A percentile compares a stretch with the other conserved stretches of the same genome.
phyloP scores from a whole-genome alignment of 1,140 invertebrate genomes.

The Aphidius gifuensis region DNA sequence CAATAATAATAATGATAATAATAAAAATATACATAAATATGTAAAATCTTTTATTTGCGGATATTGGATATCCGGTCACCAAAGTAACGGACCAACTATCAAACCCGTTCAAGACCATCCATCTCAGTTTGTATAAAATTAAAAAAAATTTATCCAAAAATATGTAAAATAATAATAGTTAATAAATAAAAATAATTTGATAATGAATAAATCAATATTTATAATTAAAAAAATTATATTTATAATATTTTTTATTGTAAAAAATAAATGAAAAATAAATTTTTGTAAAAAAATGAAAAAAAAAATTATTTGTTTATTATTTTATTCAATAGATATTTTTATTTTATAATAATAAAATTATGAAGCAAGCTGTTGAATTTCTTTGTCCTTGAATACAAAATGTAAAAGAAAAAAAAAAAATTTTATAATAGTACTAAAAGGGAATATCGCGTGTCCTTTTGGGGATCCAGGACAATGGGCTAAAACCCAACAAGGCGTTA shows the following conservation, averaged over 20 bases:
- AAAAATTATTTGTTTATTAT: too few species aligned
- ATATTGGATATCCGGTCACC: conserved; percentile 29
- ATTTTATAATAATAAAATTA: too few species aligned
- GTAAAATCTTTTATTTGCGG: background rate
- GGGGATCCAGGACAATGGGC: conserved; percentile 26
- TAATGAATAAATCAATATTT: background rate
- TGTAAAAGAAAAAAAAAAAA: conserved; percentile 8
- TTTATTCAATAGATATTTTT: too few species aligned
- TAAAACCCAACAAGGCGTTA: conserved; percentile 22
- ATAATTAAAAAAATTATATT: background rate
- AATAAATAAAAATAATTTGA: background rate
- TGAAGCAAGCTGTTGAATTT: conserved; percentile 1
- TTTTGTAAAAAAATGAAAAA: background rate
- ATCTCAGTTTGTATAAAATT: background rate
- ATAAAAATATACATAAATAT: conserved; percentile 4
- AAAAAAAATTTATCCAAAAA: too few species aligned
- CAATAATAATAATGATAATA: background rate
- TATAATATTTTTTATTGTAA: background rate
- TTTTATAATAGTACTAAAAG: background rate
- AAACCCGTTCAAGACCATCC: conserved; percentile 22
- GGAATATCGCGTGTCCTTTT: conserved; percentile 14
- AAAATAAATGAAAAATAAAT: background rate
- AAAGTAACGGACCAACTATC: conserved; percentile 26
- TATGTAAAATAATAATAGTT: background rate
- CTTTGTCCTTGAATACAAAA: conserved; percentile 11